Conservation (phyloP, 37 sponge, comb jelly and placozoan species). For the Tethya wilhelma region DNA sequence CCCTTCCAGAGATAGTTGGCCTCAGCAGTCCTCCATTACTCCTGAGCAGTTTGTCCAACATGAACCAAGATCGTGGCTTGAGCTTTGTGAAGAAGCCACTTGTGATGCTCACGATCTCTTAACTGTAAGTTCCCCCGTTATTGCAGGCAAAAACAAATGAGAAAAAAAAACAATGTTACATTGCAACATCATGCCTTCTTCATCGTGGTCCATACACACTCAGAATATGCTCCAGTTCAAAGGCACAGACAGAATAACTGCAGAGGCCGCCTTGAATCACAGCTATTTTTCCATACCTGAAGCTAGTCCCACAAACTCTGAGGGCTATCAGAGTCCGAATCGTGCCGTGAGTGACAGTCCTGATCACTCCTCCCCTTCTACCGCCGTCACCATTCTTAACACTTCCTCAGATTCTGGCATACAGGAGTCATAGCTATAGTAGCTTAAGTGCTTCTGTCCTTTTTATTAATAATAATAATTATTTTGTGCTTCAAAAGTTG, state of each 20-base stretch:
- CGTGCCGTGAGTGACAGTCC: not conserved
- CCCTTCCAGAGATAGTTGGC: constrained; percentile 63
- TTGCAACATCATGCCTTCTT: too few relatives aligned
- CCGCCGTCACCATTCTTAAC: not conserved
- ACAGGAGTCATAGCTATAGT: constrained; percentile 14
- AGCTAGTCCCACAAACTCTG: not conserved
- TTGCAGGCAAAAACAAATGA: too few relatives aligned
- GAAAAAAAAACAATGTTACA: too few relatives aligned
- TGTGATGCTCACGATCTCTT: constrained; percentile 39
- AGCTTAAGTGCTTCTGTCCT: not conserved
- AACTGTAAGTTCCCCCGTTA: constrained; percentile 33
- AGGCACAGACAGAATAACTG: constrained; percentile 48
- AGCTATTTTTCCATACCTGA: constrained; percentile 30
- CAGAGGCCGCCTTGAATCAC: constrained; percentile 55
- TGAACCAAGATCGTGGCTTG: constrained; percentile 23
- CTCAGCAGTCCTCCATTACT: constrained; percentile 26
- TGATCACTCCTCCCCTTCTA: not conserved
- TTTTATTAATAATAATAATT: not conserved
- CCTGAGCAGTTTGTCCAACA: constrained; percentile 29
- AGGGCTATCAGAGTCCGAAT: constrained; percentile 31
- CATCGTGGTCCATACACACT: not conserved
- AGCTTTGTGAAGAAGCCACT: constrained; percentile 22
- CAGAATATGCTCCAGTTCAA: constrained; percentile 65
- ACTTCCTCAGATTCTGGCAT: constrained; percentile 48
- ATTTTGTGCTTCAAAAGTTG: not conserved